Evolutionary conservation across 2,888 invertebrate species (phyloP).

Genomic region (Drosophila maculinotata): DNA sequence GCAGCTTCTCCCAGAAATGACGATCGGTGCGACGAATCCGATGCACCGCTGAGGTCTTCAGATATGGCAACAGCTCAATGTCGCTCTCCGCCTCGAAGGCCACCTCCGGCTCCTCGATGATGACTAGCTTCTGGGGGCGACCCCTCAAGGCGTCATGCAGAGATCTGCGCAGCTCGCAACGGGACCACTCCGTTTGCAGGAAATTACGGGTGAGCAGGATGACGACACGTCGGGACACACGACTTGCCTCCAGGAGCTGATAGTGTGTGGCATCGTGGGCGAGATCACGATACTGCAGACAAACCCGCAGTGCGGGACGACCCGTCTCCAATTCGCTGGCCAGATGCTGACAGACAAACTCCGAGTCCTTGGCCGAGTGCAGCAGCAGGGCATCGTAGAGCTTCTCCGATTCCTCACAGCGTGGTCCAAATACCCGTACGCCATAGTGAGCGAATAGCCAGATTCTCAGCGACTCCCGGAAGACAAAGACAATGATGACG

Average conservation of each 20-base stretch:
- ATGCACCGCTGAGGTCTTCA: conserved; percentile 91
- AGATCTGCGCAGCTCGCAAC: conserved; percentile 95
- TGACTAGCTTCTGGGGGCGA: conserved; percentile 93
- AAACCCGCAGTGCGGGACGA: conserved; percentile 90
- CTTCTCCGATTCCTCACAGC: conserved; percentile 93
- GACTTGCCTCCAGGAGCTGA: conserved; percentile 92
- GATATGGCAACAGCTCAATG: conserved; percentile 94
- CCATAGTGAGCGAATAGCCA: conserved; percentile 96
- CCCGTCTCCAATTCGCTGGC: conserved; percentile 95
- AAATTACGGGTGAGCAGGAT: conserved; percentile 95
- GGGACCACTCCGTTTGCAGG: conserved; percentile 96
- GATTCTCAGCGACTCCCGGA: conserved; percentile 93
- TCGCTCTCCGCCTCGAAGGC: conserved; percentile 94
- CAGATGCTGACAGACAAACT: conserved; percentile 93
- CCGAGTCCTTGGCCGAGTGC: conserved; percentile 96
- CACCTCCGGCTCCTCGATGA: conserved; percentile 94
- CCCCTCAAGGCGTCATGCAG: conserved; percentile 95
- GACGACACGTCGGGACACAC: conserved; percentile 94
- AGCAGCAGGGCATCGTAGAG: conserved; percentile 96
- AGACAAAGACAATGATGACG: conserved; percentile 92
- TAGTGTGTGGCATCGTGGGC: conserved; percentile 88
- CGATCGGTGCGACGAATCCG: conserved; percentile 94
- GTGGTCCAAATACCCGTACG: conserved; percentile 91
- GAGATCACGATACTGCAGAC: conserved; percentile 95
- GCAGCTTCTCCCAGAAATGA: conserved; percentile 96